Percentiles rank a stretch among this genome's conserved stretches.
Evolutionary conservation across 2,888 invertebrate genomes (phyloP).

Genomic region (Trachelus tabidus): DNA sequence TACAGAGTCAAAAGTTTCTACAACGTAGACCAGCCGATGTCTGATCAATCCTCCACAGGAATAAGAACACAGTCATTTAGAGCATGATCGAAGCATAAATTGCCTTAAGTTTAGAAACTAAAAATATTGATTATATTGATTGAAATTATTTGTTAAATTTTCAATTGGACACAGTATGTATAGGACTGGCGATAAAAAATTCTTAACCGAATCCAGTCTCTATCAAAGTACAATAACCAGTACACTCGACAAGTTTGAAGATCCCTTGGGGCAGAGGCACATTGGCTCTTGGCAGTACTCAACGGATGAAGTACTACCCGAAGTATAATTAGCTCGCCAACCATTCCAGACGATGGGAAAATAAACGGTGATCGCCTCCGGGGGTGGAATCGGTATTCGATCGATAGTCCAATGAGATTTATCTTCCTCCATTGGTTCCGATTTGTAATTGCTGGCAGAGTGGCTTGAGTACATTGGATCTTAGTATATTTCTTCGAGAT

Average conservation of each 20-base stretch:
- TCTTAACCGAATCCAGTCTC: background rate
- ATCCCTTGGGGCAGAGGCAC: background rate
- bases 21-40: background rate
- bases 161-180: background rate
- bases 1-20: background rate
- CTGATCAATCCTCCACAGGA: background rate
- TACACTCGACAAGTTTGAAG: background rate
- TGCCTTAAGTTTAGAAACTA: background rate
- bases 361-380: background rate
- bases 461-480: background rate
- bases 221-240: background rate
- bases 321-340: background rate
- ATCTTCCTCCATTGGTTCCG: conserved; percentile 6
- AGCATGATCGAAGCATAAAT: background rate
- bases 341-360: background rate
- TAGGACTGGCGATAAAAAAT: background rate
- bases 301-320: background rate
- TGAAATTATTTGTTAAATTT: background rate
- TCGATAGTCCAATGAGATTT: conserved; percentile 41
- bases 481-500: background rate
- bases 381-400: conserved; percentile 26
- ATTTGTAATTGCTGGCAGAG: background rate
- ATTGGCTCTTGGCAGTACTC: background rate
- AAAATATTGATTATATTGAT: background rate
- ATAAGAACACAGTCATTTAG: background rate